These are phyloP conservation scores for Glyptemys insculpta DNA, from an alignment of 2,797 vertebrate genomes.

Conservation along the genomic window DNA sequence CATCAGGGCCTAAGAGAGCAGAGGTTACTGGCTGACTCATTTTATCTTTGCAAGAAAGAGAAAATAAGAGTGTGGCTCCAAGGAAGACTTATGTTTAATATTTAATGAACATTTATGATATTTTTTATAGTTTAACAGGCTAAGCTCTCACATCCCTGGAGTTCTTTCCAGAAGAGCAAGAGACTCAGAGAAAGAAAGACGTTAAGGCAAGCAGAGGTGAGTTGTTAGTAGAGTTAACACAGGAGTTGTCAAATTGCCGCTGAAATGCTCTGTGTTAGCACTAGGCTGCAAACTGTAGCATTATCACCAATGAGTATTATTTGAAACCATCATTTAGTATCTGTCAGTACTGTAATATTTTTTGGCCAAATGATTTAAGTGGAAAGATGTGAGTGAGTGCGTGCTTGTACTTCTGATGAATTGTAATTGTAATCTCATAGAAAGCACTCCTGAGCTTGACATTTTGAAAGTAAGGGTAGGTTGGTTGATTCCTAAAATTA, in stretches of 20 bases:
- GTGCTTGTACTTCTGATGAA: conserved; percentile 55
- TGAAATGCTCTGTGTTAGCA: conserved; percentile 47
- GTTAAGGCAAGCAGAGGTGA: neutral
- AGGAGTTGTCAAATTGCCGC: conserved; percentile 27
- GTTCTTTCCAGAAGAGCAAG: conserved; percentile 38
- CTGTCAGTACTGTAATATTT: conserved; percentile 52
- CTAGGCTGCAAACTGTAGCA: conserved; percentile 9
- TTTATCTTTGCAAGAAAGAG: conserved; percentile 37
- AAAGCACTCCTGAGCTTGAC: conserved; percentile 64
- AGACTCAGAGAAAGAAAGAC: neutral
- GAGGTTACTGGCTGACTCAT: neutral
- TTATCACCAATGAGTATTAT: conserved; percentile 40
- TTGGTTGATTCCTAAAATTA: conserved; percentile 71
- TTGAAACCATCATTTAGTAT: conserved; percentile 65
- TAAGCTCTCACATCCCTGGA: conserved; percentile 7
- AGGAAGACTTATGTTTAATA: neutral
- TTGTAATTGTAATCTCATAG: conserved; percentile 59
- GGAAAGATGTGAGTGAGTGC: conserved; percentile 3
- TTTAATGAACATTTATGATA: neutral
- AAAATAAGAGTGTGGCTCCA: conserved; percentile 4
- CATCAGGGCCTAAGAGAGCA: neutral
- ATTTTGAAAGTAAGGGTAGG: conserved; percentile 54
- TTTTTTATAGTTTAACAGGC: neutral
- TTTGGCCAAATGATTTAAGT: conserved; percentile 44
- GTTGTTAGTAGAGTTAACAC: neutral